These are phyloP conservation scores for Taurulus bubalis DNA, from an alignment of 2,113 vertebrate genomes.

Conservation along the genomic window DNA sequence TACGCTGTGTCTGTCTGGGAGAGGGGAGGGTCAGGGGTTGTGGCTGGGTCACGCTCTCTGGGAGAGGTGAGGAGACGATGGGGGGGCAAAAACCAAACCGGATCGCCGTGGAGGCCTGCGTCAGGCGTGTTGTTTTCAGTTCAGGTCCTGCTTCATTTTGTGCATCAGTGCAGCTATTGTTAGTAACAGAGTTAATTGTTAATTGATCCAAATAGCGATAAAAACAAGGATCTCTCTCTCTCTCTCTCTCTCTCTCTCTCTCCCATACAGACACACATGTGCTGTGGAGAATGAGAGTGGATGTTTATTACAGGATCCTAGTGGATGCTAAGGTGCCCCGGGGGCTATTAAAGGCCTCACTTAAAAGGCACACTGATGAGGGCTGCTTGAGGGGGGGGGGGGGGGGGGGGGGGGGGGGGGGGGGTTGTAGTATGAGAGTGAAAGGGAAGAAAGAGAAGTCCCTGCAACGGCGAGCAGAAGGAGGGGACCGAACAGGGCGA, in stretches of 20 bases:
- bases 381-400: constrained; percentile 31
- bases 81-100: neutral
- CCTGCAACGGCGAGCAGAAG: constrained; percentile 56
- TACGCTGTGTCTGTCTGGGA: constrained; percentile 58
- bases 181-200: constrained; percentile 70
- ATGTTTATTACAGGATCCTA: constrained; percentile 80
- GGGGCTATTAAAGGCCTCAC: constrained; percentile 74
- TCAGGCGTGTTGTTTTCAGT: constrained; percentile 51
- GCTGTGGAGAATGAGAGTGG: constrained; percentile 66
- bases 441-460: constrained; percentile 52
- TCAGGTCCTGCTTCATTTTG: constrained; percentile 22
- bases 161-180: constrained; percentile 51
- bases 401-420: constrained; percentile 1
- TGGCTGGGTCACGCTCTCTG: constrained; percentile 74
- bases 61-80: constrained; percentile 52
- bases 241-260: constrained; percentile 12
- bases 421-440: constrained; percentile 22
- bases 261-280: neutral
- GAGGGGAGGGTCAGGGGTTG: constrained; percentile 77
- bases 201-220: constrained; percentile 72
- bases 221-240: constrained; percentile 64
- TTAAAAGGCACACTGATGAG: constrained; percentile 69
- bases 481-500: constrained; percentile 63
- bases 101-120: constrained; percentile 28
- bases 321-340: constrained; percentile 70